phyloP scores from a whole-genome alignment of 2,113 vertebrate genomes.

The Cisticola juncidis region DNA sequence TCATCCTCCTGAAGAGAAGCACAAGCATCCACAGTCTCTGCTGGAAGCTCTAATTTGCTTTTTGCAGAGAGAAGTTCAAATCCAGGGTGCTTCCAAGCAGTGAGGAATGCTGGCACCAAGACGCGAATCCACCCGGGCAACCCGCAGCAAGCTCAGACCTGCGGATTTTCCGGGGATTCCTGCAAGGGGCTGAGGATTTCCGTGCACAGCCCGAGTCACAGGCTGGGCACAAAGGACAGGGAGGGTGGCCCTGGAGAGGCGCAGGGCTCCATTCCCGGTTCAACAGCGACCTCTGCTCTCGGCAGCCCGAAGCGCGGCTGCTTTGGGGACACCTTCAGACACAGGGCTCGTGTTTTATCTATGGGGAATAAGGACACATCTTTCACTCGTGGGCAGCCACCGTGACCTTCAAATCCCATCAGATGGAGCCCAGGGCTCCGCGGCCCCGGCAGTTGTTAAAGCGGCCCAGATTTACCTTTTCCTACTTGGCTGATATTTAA shows the following conservation, averaged over 20 bases:
- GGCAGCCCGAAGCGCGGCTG: neutral
- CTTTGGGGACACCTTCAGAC: neutral
- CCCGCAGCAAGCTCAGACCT: neutral
- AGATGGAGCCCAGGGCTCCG: neutral
- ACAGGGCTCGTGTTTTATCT: neutral
- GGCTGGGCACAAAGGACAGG: neutral
- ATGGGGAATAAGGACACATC: neutral
- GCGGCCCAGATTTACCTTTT: slow-evolving; percentile 45
- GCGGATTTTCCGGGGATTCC: neutral
- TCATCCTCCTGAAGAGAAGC: neutral
- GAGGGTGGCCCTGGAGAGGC: neutral
- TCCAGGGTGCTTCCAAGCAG: neutral
- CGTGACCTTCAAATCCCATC: slow-evolving; percentile 46
- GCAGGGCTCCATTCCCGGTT: slow-evolving; percentile 59
- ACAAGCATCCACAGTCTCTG: neutral
- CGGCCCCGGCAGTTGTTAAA: neutral
- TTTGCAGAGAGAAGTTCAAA: neutral
- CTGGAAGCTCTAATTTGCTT: neutral
- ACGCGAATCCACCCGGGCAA: neutral
- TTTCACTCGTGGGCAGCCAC: neutral
- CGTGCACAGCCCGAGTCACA: neutral
- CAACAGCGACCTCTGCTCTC: slow-evolving; percentile 73
- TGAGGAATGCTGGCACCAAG: neutral
- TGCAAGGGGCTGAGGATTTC: neutral
- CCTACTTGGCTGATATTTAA: slow-evolving; percentile 48